These are phyloP conservation scores for Lerista edwardsae DNA, from an alignment of 2,797 vertebrate species.

Conservation along the genomic window DNA sequence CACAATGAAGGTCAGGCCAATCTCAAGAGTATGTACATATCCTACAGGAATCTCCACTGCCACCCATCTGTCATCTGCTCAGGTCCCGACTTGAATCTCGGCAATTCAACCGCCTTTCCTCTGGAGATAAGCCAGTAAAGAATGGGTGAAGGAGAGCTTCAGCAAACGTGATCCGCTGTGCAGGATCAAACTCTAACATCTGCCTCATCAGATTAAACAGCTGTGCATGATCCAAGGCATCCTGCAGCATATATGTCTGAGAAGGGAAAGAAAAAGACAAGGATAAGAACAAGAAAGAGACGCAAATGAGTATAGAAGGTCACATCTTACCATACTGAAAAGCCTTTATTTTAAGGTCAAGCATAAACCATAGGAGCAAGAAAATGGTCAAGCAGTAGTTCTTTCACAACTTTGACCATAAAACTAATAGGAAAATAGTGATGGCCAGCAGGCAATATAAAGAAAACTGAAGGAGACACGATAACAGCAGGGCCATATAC, in stretches of 20 bases:
- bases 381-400: too few relatives aligned
- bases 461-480: background rate
- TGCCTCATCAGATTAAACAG: conserved; percentile 80
- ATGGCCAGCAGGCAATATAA: too few relatives aligned
- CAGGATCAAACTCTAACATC: conserved; percentile 81
- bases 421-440: background rate
- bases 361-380: background rate
- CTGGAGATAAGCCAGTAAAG: conserved; percentile 76
- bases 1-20: background rate
- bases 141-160: conserved; percentile 81
- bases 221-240: conserved; percentile 76
- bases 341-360: background rate
- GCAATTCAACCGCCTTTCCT: conserved; percentile 73
- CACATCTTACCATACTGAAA: background rate
- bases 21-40: background rate
- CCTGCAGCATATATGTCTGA: conserved; percentile 79
- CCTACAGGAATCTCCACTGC: background rate
- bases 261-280: background rate
- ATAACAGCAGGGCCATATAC: background rate
- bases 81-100: conserved; percentile 75
- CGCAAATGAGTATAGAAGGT: background rate
- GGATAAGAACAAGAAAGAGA: background rate
- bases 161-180: conserved; percentile 75
- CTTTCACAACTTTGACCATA: too few relatives aligned
- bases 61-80: conserved; percentile 77